A percentile compares a stretch with the other conserved stretches of the same genome.
Evolutionary conservation across 2,113 vertebrate genomes (phyloP).

Genomic region (Oceanodroma tethys): DNA sequence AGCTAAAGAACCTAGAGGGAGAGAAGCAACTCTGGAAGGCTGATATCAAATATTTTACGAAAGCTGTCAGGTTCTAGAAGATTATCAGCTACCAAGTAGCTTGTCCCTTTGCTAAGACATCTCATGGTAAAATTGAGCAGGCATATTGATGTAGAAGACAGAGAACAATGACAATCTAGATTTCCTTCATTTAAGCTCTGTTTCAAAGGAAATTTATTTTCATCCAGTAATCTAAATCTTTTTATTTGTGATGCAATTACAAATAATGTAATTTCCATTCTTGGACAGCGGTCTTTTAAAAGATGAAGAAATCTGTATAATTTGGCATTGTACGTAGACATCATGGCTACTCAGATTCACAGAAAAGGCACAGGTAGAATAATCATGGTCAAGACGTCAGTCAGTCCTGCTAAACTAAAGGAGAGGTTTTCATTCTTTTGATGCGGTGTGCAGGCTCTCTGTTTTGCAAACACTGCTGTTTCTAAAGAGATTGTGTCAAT

Average conservation of each 20-base stretch:
- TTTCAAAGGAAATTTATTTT: not conserved
- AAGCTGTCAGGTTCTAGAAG: not conserved
- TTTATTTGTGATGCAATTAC: not conserved
- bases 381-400: accelerated
- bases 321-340: accelerated
- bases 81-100: not conserved
- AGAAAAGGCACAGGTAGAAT: not conserved
- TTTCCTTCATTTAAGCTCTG: not conserved
- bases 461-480: not conserved
- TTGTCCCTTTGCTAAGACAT: not conserved
- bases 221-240: no score
- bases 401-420: not conserved
- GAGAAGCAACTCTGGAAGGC: not conserved
- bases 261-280: accelerated
- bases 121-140: not conserved
- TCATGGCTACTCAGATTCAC: not conserved
- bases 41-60: not conserved
- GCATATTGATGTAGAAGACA: accelerated
- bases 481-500: accelerated
- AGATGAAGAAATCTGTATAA: accelerated
- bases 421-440: not conserved
- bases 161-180: not conserved
- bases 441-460: not conserved
- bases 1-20: not conserved
- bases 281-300: not conserved